Evolutionary conservation across 2,797 vertebrate genomes (phyloP), one percentile per base, ranked within the genome.

Genomic region (Gymnothorax javanicus): DNA sequence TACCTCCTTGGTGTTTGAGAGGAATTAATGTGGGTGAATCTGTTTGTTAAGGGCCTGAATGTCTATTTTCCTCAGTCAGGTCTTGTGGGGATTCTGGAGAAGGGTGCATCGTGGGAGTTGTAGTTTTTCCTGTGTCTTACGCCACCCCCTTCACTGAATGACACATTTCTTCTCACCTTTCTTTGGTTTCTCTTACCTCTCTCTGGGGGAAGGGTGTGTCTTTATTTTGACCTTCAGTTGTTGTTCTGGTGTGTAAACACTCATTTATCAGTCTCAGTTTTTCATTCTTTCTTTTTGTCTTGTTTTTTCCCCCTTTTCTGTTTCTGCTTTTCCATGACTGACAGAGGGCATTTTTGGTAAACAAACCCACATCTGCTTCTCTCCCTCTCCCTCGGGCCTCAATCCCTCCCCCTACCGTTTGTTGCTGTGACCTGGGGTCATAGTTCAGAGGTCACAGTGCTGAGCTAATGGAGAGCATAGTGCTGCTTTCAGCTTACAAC

Each of bases 281-380:
- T 77, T 89, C 89, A 86, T 89, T 81, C 86, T 83, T 86, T 86
- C 94, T 94, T 94, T 94, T 94, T 94, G 91, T 91, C 89, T 92
- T 87, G 91, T 90, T 88, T 91, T 90, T 87, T 87, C 89, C 89
- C 90, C 83, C 91, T 93, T 93, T 94, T 91, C 91, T 93, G 90
- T 96, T 93, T 95, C 88, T 94, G 95, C 94, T 95, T 94, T 95
- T 95, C 93, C 95, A 96, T 96, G 96, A 95, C 96, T 96, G 95
- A 95, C 96, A 97, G 96, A 97, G 95, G 96, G 96, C 94, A 94
- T 97, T 96, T 96, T 97, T 96, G 96, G 96, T 97, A 97, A 97
- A 96, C 93, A 43, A 94, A 95, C 91, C 91, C 95, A 96, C 95
- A 94, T 94, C 94, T 95, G 88, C 91, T 85, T 87, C 79, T 67